Conservation (phyloP, 2,888 invertebrate species). For the Sarcophaga rosellei region DNA sequence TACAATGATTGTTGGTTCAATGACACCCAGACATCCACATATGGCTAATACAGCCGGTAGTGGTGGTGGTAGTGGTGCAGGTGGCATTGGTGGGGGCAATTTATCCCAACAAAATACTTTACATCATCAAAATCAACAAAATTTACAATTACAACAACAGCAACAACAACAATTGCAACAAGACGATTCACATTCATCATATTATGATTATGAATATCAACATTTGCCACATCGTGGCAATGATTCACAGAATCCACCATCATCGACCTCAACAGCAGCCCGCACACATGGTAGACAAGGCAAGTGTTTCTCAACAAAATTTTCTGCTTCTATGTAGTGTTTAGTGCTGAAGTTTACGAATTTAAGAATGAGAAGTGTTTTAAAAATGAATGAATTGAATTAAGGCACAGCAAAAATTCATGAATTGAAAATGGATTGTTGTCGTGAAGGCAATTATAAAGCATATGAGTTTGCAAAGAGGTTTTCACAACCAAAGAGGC, state of each 20-base stretch:
- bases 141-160: constrained; percentile 74
- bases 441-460: no score
- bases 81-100: not conserved
- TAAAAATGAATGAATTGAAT: no score
- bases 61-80: constrained; percentile 49
- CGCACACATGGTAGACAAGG: constrained; percentile 80
- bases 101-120: constrained; percentile 74
- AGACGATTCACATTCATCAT: constrained; percentile 73
- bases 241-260: constrained; percentile 68
- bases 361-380: no score
- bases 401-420: no score
- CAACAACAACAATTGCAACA: constrained; percentile 72
- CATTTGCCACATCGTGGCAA: constrained; percentile 78
- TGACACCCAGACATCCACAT: constrained; percentile 65
- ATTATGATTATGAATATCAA: constrained; percentile 80
- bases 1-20: constrained; percentile 49
- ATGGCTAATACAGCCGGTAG: constrained; percentile 39
- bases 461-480: no score
- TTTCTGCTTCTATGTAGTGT: not conserved
- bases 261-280: constrained; percentile 74
- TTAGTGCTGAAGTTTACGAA: not conserved
- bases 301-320: constrained; percentile 69
- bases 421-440: no score
- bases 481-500: no score
- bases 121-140: constrained; percentile 78